A percentile compares a stretch with the other conserved stretches of the same genome.
Conservation (phyloP, 2,888 invertebrate species). For the Pachycephus smyrnensis region DNA sequence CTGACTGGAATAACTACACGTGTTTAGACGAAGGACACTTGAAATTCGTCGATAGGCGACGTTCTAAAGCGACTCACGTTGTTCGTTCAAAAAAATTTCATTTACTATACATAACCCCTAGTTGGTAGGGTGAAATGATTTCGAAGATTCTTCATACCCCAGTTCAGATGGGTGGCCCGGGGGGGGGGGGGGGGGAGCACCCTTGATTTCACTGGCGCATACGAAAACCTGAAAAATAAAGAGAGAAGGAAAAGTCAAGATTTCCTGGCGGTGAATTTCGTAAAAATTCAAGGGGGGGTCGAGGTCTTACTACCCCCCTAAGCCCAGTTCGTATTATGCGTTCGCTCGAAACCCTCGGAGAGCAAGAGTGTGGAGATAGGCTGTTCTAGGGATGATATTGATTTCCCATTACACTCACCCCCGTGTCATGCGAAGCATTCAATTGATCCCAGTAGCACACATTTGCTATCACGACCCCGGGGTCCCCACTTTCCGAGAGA, state of each 20-base stretch:
- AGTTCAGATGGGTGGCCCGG: not conserved
- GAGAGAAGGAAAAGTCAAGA: not conserved
- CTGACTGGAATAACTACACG: conserved; percentile 41
- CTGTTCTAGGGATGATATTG: conserved; percentile 45
- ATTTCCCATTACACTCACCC: conserved; percentile 55
- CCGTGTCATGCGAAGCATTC: conserved; percentile 43
- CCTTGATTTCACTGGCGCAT: not conserved
- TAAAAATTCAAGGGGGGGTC: not conserved
- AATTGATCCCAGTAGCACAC: conserved; percentile 51
- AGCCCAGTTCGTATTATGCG: not conserved
- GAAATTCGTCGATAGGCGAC: not conserved
- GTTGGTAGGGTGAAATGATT: not conserved
- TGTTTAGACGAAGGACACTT: conserved; percentile 32
- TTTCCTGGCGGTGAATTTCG: not conserved
- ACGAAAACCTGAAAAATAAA: not conserved
- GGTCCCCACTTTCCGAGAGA: conserved; percentile 34
- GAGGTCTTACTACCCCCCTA: not conserved
- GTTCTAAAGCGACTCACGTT: not conserved
- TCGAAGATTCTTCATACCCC: not conserved
- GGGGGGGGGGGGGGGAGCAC: not conserved
- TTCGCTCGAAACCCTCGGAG: not conserved
- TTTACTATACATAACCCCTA: not conserved
- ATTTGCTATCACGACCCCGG: conserved; percentile 39
- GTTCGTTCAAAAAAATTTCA: not conserved
- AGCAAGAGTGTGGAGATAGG: not conserved